phyloP scores from a whole-genome alignment of 37 sponge, comb jelly and placozoan species.

The Ephydatia muelleri region DNA sequence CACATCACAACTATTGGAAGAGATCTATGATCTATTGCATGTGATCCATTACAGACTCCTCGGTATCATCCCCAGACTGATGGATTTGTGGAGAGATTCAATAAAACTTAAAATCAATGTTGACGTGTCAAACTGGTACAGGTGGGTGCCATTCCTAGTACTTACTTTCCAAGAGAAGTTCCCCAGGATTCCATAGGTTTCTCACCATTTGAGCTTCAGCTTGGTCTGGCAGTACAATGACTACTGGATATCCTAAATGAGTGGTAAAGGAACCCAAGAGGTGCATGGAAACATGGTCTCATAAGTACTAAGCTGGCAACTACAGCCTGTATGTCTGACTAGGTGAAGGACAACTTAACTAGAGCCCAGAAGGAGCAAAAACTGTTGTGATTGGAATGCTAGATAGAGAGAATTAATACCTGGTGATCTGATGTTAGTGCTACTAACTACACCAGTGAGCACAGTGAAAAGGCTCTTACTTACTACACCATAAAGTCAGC shows the following conservation, averaged over 20 bases:
- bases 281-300: too few species aligned
- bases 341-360: too few species aligned
- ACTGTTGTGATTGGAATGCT: too few species aligned
- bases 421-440: constrained; percentile 53
- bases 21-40: constrained; percentile 15
- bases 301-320: too few species aligned
- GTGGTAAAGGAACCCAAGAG: constrained; percentile 4
- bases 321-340: too few species aligned
- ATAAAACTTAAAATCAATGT: constrained; percentile 6
- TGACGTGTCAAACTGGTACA: constrained; percentile 15
- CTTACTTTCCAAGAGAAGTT: constrained; percentile 39
- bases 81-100: constrained; percentile 42
- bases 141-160: constrained; percentile 5
- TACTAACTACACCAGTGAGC: constrained; percentile 34
- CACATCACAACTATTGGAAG: constrained; percentile 8
- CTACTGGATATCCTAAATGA: constrained; percentile 22
- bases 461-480: too few species aligned
- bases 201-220: constrained; percentile 33
- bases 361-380: too few species aligned
- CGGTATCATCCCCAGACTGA: too few species aligned
- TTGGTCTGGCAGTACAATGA: constrained; percentile 16
- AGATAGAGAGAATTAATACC: constrained; percentile 17
- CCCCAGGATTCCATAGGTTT: constrained; percentile 33
- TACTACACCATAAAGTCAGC: too few species aligned
- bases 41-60: constrained; percentile 14